phyloP scores from a whole-genome alignment of 2,888 invertebrate genomes.

The Conops quadrifasciatus region DNA sequence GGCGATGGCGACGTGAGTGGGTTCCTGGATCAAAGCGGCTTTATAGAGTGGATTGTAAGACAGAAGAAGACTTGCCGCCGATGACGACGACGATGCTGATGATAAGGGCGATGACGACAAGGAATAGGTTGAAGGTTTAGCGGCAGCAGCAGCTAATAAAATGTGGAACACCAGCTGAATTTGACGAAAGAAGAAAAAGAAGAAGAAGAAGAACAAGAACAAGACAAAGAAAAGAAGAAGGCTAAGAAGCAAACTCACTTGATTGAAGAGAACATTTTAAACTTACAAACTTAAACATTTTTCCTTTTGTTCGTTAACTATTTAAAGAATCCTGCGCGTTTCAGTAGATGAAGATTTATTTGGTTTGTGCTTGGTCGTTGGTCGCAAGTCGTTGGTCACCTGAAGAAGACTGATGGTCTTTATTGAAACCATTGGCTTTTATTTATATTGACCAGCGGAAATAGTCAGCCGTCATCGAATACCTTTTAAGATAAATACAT shows the following conservation, averaged over 20 bases:
- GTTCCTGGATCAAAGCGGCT: background rate
- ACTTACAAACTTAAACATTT: constrained; percentile 36
- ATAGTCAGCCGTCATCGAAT: too few species aligned
- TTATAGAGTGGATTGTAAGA: constrained; percentile 1
- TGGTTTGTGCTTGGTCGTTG: constrained; percentile 3
- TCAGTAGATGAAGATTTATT: background rate
- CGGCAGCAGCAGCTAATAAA: constrained; percentile 36
- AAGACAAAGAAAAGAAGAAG: background rate
- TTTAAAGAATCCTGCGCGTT: background rate
- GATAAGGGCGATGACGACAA: constrained; percentile 39
- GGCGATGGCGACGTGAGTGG: constrained; percentile 8
- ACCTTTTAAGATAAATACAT: too few species aligned
- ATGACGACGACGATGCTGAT: constrained; percentile 38
- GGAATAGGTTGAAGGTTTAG: constrained; percentile 37
- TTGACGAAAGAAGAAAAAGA: background rate
- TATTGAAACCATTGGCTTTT: background rate
- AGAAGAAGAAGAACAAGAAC: background rate
- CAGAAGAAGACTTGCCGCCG: constrained; percentile 8
- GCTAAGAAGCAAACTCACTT: background rate
- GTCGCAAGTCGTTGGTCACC: background rate
- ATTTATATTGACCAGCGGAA: constrained; percentile 8
- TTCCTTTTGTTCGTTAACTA: constrained; percentile 9
- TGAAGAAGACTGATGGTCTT: constrained; percentile 7
- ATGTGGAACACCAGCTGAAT: constrained; percentile 8
- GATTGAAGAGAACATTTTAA: background rate